Conservation (phyloP, 53 echinoderm and acorn worm genomes). For the Pentamera pediparva region DNA sequence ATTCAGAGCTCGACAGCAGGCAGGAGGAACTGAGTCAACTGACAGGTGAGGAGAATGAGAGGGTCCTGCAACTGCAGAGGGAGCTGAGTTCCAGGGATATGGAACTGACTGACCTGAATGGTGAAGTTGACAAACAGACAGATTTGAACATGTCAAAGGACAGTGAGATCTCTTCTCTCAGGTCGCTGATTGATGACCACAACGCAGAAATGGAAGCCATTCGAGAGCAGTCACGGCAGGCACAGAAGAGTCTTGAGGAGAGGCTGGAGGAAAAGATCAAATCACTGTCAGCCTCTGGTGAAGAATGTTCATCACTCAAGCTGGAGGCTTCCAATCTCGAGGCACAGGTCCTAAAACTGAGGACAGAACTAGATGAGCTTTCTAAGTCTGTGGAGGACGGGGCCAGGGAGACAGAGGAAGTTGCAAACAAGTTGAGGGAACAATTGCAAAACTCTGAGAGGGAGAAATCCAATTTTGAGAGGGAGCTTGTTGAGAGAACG, state of each 20-base stretch:
- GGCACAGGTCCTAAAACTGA: conserved; percentile 28
- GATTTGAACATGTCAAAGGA: conserved; percentile 26
- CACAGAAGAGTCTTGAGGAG: conserved; percentile 22
- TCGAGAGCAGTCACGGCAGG: conserved; percentile 20
- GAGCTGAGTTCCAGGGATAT: conserved; percentile 11
- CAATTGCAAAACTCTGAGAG: neutral
- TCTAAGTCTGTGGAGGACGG: neutral
- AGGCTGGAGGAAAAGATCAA: conserved; percentile 25
- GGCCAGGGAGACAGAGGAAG: conserved; percentile 26
- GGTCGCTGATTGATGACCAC: neutral
- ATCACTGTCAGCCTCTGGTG: conserved; percentile 27
- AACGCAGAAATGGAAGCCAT: conserved; percentile 4
- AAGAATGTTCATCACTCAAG: conserved; percentile 23
- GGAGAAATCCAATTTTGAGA: conserved; percentile 23
- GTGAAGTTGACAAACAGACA: conserved; percentile 36
- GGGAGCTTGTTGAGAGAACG: conserved; percentile 5
- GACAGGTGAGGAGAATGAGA: conserved; percentile 24
- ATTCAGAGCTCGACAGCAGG: conserved; percentile 25
- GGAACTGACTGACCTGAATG: conserved; percentile 36
- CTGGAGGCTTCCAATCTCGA: conserved; percentile 42
- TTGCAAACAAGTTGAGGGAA: neutral
- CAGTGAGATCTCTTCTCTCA: conserved; percentile 22
- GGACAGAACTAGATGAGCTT: neutral
- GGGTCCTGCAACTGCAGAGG: conserved; percentile 14
- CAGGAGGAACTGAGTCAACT: conserved; percentile 22